Base-by-base conservation (phyloP, 2,888 invertebrate genomes). In the Disparrhopalites patrizii region DNA sequence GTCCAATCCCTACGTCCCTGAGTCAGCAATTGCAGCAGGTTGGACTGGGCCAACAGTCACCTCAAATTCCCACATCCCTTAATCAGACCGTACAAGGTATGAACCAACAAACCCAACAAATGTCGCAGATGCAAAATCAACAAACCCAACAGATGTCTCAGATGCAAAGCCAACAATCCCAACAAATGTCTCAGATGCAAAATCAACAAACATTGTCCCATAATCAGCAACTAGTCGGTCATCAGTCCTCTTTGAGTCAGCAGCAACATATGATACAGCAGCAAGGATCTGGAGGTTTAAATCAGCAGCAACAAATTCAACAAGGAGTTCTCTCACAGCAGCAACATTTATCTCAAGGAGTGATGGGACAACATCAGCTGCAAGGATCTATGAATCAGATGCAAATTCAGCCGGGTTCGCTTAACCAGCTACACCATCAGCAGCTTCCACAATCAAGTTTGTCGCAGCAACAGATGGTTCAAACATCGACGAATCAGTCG, bases 41-140 rank as follows among this genome's bases (percentile, higher is more conserved):
- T 8, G 25, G 28, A 28, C 28, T 28, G 3, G 52, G 28, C 15
- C 28, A 13, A 28, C 52, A 57, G 28, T 60, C 36, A 20, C 60
- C 40, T 25, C 60, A 43, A 25, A 25, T 10, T 30, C 18, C 31
- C 3, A 55, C 25, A 18, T 51, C 25, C 3, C 3, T 27, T 15
- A 36, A 36, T 36, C 38, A 36, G 38, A 15, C 38, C 50, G 20
- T n/a, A n/a, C n/a, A n/a, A n/a, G n/a, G n/a, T n/a, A n/a, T n/a
- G n/a, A 10, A 15, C 47, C 62, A 62, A 27, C 62, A 62, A 31
- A 31, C n/a, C 13, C 62, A 62, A 13, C 38, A 60, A 31, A 25
- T 13, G 27, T 10, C 52, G 4, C 56, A 56, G 50, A 50, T 50
- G 43, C 60, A 60, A 15, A 10, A 15, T 60, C 62, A 62, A 27